phyloP scores from a whole-genome alignment of 1,140 invertebrate species.

The Manduca sexta region DNA sequence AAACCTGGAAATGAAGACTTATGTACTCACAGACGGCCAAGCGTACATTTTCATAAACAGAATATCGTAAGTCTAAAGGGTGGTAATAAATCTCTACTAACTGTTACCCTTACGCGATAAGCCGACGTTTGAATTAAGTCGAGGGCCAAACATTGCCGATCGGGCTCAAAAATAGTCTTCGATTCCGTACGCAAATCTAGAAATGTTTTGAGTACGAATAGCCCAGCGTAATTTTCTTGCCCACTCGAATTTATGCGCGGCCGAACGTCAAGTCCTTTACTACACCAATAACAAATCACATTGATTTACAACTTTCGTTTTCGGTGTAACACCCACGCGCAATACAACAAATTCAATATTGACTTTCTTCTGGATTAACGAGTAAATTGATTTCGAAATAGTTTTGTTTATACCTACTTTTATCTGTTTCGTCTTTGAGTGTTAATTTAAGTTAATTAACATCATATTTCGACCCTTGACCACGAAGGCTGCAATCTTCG shows the following conservation, averaged over 20 bases:
- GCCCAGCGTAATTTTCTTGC: conserved; percentile 27
- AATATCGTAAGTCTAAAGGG: background rate
- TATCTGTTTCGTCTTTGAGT: too few species aligned
- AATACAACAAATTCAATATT: conserved; percentile 4
- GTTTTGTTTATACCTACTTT: too few species aligned
- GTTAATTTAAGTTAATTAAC: too few species aligned
- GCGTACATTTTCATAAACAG: too few species aligned
- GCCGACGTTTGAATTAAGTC: conserved; percentile 6
- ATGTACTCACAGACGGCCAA: too few species aligned
- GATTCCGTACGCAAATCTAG: conserved; percentile 1
- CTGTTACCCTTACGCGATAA: conserved; percentile 1
- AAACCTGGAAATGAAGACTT: too few species aligned
- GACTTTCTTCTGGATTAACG: background rate
- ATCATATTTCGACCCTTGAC: too few species aligned
- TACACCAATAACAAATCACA: conserved; percentile 36
- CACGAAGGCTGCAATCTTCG: too few species aligned
- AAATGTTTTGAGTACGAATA: conserved; percentile 11
- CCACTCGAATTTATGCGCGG: conserved; percentile 31
- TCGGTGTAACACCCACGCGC: conserved; percentile 6
- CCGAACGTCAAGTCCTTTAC: conserved; percentile 24
- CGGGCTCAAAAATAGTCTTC: too few species aligned
- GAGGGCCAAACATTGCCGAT: conserved; percentile 5
- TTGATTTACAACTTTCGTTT: conserved; percentile 27
- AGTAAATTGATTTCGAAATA: background rate
- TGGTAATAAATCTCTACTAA: conserved; percentile 1